Evolutionary conservation across 1,140 invertebrate species (phyloP).

Genomic region (Camponotus vicinus): DNA sequence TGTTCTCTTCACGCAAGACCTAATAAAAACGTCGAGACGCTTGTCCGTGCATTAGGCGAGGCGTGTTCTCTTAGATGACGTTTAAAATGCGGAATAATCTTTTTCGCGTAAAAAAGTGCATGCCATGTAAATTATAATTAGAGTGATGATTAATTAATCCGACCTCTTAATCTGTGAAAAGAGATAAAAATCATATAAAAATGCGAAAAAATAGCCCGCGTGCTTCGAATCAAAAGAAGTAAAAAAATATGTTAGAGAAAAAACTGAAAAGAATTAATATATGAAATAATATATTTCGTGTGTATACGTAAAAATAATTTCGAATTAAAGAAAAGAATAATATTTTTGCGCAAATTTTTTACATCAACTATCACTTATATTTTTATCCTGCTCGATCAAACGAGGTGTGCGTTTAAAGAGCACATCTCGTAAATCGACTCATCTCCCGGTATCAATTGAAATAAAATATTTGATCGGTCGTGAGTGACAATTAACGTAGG

Average conservation of each 20-base stretch:
- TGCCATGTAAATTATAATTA: constrained; percentile 6
- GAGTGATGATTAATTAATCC: not conserved
- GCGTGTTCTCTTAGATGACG: constrained; percentile 17
- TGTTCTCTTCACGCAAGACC: not conserved
- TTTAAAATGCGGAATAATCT: constrained; percentile 6
- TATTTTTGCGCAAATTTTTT: not conserved
- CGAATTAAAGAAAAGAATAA: constrained; percentile 5
- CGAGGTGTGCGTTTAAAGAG: not conserved
- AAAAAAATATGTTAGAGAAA: not conserved
- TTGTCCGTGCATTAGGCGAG: not conserved
- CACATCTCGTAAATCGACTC: constrained; percentile 11
- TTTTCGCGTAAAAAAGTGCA: not conserved
- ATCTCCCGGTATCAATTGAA: constrained; percentile 49
- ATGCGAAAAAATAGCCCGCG: not conserved
- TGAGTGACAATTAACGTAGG: constrained; percentile 45
- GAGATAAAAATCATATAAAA: not conserved
- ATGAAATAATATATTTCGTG: not conserved
- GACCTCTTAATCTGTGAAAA: not conserved
- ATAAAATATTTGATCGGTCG: constrained; percentile 57
- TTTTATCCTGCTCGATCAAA: not conserved
- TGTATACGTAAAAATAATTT: not conserved
- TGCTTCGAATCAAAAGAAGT: not conserved
- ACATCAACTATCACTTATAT: not conserved
- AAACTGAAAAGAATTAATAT: not conserved
- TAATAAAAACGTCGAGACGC: constrained; percentile 7